Evolutionary conservation across 2,113 vertebrate genomes (phyloP).

Genomic region (Etia nguti): DNA sequence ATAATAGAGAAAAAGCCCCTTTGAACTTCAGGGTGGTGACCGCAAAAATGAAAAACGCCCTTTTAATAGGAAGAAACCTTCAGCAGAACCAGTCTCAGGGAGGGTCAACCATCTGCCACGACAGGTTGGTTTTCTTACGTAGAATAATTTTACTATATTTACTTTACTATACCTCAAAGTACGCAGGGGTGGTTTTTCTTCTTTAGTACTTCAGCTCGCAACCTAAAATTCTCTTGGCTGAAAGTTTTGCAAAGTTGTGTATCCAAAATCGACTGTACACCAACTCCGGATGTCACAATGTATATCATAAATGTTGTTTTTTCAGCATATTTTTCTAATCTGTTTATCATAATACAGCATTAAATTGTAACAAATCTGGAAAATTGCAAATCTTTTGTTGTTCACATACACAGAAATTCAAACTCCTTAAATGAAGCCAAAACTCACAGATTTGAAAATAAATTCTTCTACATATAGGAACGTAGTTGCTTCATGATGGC

Average conservation of each 20-base stretch:
- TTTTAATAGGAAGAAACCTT: not conserved
- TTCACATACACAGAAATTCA: not conserved
- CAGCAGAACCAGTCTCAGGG: not conserved
- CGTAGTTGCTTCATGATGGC: not conserved
- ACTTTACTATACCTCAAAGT: no score
- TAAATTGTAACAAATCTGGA: not conserved
- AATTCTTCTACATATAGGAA: not conserved
- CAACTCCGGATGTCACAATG: not conserved
- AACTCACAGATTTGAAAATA: not conserved
- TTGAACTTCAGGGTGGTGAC: not conserved
- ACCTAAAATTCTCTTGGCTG: no score
- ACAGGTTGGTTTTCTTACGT: not conserved
- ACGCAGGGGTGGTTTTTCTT: not conserved
- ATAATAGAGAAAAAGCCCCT: not conserved
- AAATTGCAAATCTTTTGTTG: not conserved
- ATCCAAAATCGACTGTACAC: not conserved
- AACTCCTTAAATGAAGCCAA: not conserved
- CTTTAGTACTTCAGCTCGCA: not conserved
- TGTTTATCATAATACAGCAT: not conserved
- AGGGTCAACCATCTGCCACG: not conserved
- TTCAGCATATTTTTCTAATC: fast-evolving
- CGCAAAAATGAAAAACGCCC: not conserved
- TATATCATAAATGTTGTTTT: not conserved
- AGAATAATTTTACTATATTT: not conserved
- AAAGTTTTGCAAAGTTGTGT: no score